These are phyloP conservation scores for Lemur catta DNA, from an alignment of 2,797 vertebrate species.

Conservation along the genomic window DNA sequence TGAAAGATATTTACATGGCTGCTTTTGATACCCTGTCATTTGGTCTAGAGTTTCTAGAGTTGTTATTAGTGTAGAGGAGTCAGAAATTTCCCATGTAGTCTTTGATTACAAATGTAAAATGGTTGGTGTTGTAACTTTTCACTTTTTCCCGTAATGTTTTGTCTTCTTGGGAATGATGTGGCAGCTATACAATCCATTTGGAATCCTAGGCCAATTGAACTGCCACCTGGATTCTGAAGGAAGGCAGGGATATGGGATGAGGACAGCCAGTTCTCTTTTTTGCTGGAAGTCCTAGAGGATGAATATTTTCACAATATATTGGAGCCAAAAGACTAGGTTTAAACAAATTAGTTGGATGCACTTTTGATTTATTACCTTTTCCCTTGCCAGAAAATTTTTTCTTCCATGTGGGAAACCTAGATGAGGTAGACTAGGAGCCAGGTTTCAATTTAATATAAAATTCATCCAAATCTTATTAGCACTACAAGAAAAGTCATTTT, in stretches of 20 bases:
- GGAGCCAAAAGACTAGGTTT: background rate
- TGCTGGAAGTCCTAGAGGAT: background rate
- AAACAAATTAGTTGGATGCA: conserved; percentile 32
- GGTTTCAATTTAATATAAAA: conserved; percentile 48
- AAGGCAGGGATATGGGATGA: background rate
- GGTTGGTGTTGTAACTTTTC: background rate
- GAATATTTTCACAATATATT: background rate
- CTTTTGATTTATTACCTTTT: conserved; percentile 46
- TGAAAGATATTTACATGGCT: background rate
- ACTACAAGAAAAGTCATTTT: background rate
- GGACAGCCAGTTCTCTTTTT: background rate
- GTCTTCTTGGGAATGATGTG: background rate
- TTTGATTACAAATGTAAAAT: conserved; percentile 26
- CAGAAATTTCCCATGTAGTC: background rate
- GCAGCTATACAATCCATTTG: background rate
- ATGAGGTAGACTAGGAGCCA: conserved; percentile 18
- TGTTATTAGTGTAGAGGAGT: background rate
- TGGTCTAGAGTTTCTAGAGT: background rate
- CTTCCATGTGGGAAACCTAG: background rate
- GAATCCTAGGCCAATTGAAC: background rate
- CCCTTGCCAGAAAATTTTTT: conserved; percentile 31
- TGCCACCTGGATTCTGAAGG: background rate
- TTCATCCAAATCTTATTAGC: conserved; percentile 38
- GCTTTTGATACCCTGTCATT: background rate
- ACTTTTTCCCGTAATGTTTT: background rate